Evolutionary conservation across 2,888 invertebrate species (phyloP).

Genomic region (Tholera decimalis): DNA sequence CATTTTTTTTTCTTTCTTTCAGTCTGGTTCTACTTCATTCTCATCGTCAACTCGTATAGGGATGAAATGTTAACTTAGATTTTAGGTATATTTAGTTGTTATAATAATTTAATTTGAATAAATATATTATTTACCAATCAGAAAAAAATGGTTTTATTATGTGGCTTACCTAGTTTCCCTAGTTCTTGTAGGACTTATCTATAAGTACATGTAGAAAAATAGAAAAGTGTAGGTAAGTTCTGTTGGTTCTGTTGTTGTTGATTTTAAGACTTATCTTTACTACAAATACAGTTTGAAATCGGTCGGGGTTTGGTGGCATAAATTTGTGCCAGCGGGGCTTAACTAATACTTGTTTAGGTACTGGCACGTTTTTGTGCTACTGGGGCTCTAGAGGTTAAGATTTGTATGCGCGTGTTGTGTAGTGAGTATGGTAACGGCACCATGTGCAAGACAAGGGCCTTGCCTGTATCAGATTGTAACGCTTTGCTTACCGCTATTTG

Average conservation of each 20-base stretch:
- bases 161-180: neutral
- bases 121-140: slow-evolving; percentile 17
- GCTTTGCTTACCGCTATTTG: neutral
- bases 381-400: too few species aligned
- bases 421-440: too few species aligned
- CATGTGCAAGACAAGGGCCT: too few species aligned
- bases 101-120: slow-evolving; percentile 1
- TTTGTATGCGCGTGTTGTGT: too few species aligned
- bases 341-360: too few species aligned
- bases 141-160: slow-evolving; percentile 12
- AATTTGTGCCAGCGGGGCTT: too few species aligned
- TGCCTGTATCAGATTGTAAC: neutral
- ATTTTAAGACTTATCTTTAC: too few species aligned
- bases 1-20: slow-evolving; percentile 31
- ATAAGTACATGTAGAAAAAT: neutral
- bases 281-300: too few species aligned
- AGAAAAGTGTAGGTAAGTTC: too few species aligned
- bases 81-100: neutral
- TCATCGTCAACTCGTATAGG: slow-evolving; percentile 69
- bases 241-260: neutral
- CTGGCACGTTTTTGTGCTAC: too few species aligned
- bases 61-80: slow-evolving; percentile 50
- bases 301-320: too few species aligned
- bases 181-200: neutral
- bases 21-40: slow-evolving; percentile 71